Evolutionary conservation across 2,888 invertebrate species (phyloP), one percentile per base, ranked within the genome.

Genomic region (Zeuzera pyrina): DNA sequence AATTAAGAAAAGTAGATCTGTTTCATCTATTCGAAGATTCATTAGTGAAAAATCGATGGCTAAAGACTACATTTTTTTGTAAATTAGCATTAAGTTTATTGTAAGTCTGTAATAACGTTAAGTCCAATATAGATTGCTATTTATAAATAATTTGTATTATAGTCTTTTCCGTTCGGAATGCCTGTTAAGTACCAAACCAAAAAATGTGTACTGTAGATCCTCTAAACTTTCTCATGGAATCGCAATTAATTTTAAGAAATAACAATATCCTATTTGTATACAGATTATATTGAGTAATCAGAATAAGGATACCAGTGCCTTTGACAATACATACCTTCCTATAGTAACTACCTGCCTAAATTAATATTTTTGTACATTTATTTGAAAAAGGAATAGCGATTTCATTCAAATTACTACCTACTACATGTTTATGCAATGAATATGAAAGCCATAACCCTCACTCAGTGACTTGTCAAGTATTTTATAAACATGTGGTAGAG

Each of bases 11-110:
- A 65, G 77, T 79, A 76, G 81, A 81, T 79, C 74, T 74, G 83
- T 81, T 81, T 81, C 73, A 81, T 83, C 81, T 81, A 64, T 78
- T 83, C 81, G 81, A 81, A 83, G 81, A 81, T 54, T 79, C 78
- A 60, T 57, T 68, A 57, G 65, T 67, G 63, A 66, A 71, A 31
- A 72, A 74, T 77, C 74, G 79, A 77, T 74, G 67, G 67, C 71
- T 83, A 76, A 83, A 79, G 79, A 81, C 77, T 81, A 78, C 65
- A 73, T 68, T 73, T 59, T 68, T 15, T 57, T n/a, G n/a, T n/a
- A n/a, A n/a, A n/a, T n/a, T n/a, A n/a, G n/a, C n/a, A n/a, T 41
- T 79, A 76, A 76, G 72, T 49, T 62, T 64, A 54, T 37, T 26
- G 33, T 79, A 78, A 77, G 72, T 58, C 65, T 44, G 58, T 50